phyloP scores from a whole-genome alignment of 1,140 invertebrate species.

The Lanistes nyassanus region DNA sequence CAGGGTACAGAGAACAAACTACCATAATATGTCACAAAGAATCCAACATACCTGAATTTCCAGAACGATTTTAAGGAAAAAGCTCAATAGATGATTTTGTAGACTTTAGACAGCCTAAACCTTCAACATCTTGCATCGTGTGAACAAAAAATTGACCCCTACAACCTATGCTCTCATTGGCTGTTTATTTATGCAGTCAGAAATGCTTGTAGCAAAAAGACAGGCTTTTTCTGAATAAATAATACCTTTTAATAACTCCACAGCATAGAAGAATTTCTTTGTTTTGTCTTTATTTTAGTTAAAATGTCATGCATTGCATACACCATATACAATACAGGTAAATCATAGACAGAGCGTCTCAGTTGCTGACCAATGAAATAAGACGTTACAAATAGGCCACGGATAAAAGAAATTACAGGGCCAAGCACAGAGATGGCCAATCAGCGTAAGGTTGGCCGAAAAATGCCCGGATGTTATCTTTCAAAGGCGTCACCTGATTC shows the following conservation, averaged over 20 bases:
- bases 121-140: constrained; percentile 61
- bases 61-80: constrained; percentile 37
- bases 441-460: constrained; percentile 17
- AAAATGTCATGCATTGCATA: background rate
- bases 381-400: background rate
- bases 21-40: constrained; percentile 11
- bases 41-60: constrained; percentile 41
- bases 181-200: constrained; percentile 27
- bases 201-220: background rate
- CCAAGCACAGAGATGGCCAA: constrained; percentile 25
- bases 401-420: constrained; percentile 15
- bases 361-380: constrained; percentile 15
- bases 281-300: no score
- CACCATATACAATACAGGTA: background rate
- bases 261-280: no score
- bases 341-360: background rate
- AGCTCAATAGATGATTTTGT: constrained; percentile 53
- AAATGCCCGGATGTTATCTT: constrained; percentile 28
- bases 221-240: no score
- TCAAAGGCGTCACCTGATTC: constrained; percentile 23
- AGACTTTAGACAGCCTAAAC: constrained; percentile 54
- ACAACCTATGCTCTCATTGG: constrained; percentile 29
- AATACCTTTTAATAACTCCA: no score
- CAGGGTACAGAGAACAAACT: constrained; percentile 29
- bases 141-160: constrained; percentile 34